Evolutionary conservation across 2,113 vertebrate genomes (phyloP).

Genomic region (Electrona antarctica): DNA sequence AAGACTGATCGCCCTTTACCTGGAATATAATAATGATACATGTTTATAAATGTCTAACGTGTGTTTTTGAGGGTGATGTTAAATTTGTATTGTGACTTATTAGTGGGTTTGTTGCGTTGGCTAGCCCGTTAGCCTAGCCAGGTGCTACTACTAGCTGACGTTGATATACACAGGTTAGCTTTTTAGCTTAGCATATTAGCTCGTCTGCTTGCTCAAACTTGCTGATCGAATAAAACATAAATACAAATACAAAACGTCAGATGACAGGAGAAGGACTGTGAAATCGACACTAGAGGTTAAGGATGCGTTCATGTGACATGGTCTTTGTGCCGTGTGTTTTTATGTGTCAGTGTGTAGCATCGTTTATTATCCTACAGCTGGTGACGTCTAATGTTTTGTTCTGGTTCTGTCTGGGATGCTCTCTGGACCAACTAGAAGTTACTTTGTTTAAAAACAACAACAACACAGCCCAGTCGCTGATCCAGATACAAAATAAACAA

Average conservation of each 20-base stretch:
- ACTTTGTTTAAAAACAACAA: background rate
- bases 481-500: too few species aligned
- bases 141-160: conserved; percentile 25
- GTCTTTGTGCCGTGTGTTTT: background rate
- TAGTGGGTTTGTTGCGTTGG: conserved; percentile 33
- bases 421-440: background rate
- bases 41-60: conserved; percentile 7
- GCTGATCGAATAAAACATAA: too few species aligned
- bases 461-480: background rate
- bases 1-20: conserved; percentile 43
- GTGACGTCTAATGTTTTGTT: conserved; percentile 57
- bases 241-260: too few species aligned
- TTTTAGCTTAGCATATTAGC: conserved; percentile 41
- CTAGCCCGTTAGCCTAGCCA: conserved; percentile 62
- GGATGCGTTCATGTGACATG: too few species aligned
- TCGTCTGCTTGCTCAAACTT: background rate
- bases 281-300: background rate
- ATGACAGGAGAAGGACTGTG: background rate
- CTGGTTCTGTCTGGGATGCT: conserved; percentile 5
- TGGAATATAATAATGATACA: conserved; percentile 7
- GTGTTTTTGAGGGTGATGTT: conserved; percentile 34
- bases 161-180: conserved; percentile 59
- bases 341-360: background rate
- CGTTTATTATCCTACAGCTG: conserved; percentile 34
- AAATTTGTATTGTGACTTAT: conserved; percentile 33